phyloP scores from a whole-genome alignment of 1,140 invertebrate species.

The Pygmarrhopalites habei region DNA sequence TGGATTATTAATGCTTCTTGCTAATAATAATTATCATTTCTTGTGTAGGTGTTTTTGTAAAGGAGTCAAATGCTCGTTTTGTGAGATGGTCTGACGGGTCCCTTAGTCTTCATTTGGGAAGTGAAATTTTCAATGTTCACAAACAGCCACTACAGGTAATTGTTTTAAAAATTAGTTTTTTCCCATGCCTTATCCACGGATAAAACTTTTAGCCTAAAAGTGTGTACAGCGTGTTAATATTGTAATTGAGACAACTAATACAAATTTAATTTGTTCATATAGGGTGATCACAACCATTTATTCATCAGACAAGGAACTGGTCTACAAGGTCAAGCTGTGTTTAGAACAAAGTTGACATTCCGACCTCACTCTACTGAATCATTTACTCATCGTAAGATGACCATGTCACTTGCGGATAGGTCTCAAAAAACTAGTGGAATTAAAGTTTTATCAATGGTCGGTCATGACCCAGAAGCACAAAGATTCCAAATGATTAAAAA shows the following conservation, averaged over 20 bases:
- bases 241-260: too few relatives aligned
- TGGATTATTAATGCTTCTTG: too few relatives aligned
- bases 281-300: constrained; percentile 88
- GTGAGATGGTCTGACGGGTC: constrained; percentile 97
- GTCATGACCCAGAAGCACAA: constrained; percentile 86
- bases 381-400: constrained; percentile 98
- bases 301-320: constrained; percentile 96
- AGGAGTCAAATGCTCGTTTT: constrained; percentile 91
- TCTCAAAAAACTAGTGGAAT: constrained; percentile 95
- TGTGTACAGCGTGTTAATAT: too few relatives aligned
- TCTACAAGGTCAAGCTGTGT: constrained; percentile 94
- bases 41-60: constrained; percentile 67
- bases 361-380: constrained; percentile 95
- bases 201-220: neutral
- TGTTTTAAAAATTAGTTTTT: neutral
- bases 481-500: constrained; percentile 87
- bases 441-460: constrained; percentile 85
- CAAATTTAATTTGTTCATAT: too few relatives aligned
- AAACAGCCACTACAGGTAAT: constrained; percentile 78
- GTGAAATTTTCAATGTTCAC: constrained; percentile 96
- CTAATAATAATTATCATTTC: too few relatives aligned
- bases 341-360: constrained; percentile 93
- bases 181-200: neutral
- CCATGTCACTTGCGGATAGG: constrained; percentile 89
- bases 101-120: constrained; percentile 92